Base-by-base conservation (phyloP, 2,113 vertebrate genomes). In the Sclerurus mexicanus region DNA sequence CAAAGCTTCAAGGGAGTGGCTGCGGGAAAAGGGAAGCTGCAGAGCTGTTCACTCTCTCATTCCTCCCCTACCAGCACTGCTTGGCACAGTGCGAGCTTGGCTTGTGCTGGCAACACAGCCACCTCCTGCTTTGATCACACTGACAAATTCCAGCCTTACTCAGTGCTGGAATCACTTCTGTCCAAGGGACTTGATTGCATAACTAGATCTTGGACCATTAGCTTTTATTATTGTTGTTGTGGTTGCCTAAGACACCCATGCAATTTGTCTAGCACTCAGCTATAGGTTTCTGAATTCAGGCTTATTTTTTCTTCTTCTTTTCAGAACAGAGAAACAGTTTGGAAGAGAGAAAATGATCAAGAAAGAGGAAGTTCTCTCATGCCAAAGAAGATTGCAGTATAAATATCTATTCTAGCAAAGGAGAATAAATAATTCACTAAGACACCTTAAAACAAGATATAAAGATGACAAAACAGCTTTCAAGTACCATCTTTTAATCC, bases 341-440 rank as follows among this genome's bases (percentile, higher is more conserved):
- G 59, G 31, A 90, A 90, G 42, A 78, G 9, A 72, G 47, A 80
- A 64, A 90, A 63, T 67, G 37, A 88, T 37, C 47, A 69, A 87
- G 27, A 83, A 89, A 56, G 84, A 89, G 72, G 39, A 94, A 73
- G 44, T 62, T 47, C 53, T 86, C 79, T 67, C 37, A 27, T 37
- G 37, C 50, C 66, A 90, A 79, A 80, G 59, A 71, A 37, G 21
- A 71, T 4, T 9, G 44, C 50, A 55, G 12, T 21, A 79, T 60
- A 82, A 94, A 56, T 44, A 86, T 20, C 85, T 84, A 14, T 44
- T 37, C 31, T 75, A 64, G 88, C 46, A 90, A 73, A 95, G 69
- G 12, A 81, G 37, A 86, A 93, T 64, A 96, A 93, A 78, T 93
- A 84, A 90, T 89, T 73, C 42, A 80, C 49, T 87, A 73, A 79